These are phyloP conservation scores for Buceros bicornis DNA, from an alignment of 2,797 vertebrate genomes.

Conservation along the genomic window DNA sequence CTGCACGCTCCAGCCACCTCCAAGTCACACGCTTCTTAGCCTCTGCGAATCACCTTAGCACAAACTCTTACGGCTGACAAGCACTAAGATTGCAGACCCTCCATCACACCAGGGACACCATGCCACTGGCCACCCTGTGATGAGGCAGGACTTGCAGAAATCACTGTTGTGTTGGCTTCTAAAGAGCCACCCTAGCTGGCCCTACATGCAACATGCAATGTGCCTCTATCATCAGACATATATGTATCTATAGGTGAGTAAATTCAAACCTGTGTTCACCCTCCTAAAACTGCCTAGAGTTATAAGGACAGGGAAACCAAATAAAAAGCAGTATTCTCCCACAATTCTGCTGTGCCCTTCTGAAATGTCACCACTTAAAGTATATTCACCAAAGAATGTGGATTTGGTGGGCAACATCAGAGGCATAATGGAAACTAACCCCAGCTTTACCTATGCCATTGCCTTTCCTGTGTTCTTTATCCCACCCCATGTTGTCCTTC, in stretches of 20 bases:
- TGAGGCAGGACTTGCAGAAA: background rate
- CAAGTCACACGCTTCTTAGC: fast-evolving
- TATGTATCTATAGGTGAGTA: background rate
- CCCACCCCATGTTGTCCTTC: background rate
- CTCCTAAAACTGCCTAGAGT: background rate
- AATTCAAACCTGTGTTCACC: background rate
- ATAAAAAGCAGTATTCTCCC: background rate
- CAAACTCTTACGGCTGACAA: background rate
- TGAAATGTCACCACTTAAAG: background rate
- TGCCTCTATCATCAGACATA: background rate
- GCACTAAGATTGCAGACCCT: fast-evolving
- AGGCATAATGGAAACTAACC: background rate
- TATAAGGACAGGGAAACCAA: background rate
- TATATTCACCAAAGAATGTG: background rate
- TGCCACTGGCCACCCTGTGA: background rate
- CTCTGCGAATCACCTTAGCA: background rate
- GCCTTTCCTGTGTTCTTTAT: background rate
- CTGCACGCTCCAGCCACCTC: background rate
- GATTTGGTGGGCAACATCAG: background rate
- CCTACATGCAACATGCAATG: background rate
- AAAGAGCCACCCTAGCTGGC: background rate
- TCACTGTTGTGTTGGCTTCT: fast-evolving
- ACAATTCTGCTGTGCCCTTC: background rate
- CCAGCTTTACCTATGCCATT: background rate
- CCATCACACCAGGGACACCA: background rate